A percentile compares a stretch with the other conserved stretches of the same genome.
Evolutionary conservation across 2,888 invertebrate genomes (phyloP).

Genomic region (Erebia epiphron): DNA sequence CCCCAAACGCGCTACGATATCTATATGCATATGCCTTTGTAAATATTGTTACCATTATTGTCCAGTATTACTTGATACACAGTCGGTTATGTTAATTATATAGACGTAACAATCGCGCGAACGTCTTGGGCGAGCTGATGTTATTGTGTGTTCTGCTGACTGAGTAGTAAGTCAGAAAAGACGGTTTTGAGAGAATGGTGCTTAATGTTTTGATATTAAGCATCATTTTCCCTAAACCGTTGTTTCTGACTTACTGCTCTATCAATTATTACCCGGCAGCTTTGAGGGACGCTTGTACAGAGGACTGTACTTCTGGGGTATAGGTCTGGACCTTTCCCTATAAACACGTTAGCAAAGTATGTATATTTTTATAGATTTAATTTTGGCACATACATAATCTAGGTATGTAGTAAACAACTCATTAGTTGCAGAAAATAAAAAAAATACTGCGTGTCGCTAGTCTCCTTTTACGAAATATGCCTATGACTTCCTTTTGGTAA

Average conservation of each 20-base stretch:
- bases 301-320: not conserved
- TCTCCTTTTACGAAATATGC: too few species aligned
- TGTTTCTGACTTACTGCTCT: too few species aligned
- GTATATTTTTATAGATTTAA: too few species aligned
- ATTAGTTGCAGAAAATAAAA: not conserved
- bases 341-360: not conserved
- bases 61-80: constrained; percentile 46
- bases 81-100: constrained; percentile 20
- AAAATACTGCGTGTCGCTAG: not conserved
- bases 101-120: not conserved
- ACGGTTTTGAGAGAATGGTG: too few species aligned
- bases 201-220: too few species aligned
- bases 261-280: too few species aligned
- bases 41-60: constrained; percentile 51
- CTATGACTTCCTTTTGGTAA: too few species aligned
- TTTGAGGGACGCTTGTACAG: not conserved
- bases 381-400: too few species aligned
- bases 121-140: not conserved
- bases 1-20: constrained; percentile 49
- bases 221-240: too few species aligned
- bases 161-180: too few species aligned
- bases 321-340: not conserved
- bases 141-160: too few species aligned
- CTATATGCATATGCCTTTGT: constrained; percentile 58
- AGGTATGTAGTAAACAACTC: too few species aligned